phyloP scores from a whole-genome alignment of 2,797 vertebrate species.

The Sciaenops ocellatus region DNA sequence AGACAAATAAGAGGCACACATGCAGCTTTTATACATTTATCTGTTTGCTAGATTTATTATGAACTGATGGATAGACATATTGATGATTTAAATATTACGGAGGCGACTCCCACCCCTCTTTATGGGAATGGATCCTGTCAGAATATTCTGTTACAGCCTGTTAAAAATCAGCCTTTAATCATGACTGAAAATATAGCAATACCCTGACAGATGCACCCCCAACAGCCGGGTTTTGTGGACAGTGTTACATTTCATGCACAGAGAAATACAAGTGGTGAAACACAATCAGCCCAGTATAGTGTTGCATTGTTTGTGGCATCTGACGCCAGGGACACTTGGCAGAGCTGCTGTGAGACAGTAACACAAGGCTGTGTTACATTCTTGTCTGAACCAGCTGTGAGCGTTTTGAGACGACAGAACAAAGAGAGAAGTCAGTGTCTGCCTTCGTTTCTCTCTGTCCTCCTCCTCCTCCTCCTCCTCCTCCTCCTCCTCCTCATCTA shows the following conservation, averaged over 20 bases:
- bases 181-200: slow-evolving; percentile 47
- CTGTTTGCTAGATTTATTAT: slow-evolving; percentile 9
- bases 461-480: slow-evolving; percentile 49
- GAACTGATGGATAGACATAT: slow-evolving; percentile 6
- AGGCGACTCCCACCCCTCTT: neutral
- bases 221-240: slow-evolving; percentile 48
- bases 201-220: slow-evolving; percentile 46
- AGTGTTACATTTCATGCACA: slow-evolving; percentile 71
- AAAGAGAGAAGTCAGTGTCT: slow-evolving; percentile 81
- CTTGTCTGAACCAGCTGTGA: slow-evolving; percentile 74
- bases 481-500: neutral
- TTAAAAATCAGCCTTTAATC: slow-evolving; percentile 48
- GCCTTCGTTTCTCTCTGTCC: slow-evolving; percentile 63
- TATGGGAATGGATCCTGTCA: slow-evolving; percentile 17
- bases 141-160: slow-evolving; percentile 37
- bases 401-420: slow-evolving; percentile 75
- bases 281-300: slow-evolving; percentile 77
- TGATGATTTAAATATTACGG: slow-evolving; percentile 14
- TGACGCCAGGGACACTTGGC: slow-evolving; percentile 74
- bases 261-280: slow-evolving; percentile 75
- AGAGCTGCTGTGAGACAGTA: slow-evolving; percentile 60
- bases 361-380: slow-evolving; percentile 72
- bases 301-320: slow-evolving; percentile 82
- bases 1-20: slow-evolving; percentile 31
- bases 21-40: slow-evolving; percentile 16